Percentiles rank a stretch among this genome's conserved stretches.
Evolutionary conservation across 1,140 invertebrate genomes (phyloP).

Genomic region (Drosophila suzukii): DNA sequence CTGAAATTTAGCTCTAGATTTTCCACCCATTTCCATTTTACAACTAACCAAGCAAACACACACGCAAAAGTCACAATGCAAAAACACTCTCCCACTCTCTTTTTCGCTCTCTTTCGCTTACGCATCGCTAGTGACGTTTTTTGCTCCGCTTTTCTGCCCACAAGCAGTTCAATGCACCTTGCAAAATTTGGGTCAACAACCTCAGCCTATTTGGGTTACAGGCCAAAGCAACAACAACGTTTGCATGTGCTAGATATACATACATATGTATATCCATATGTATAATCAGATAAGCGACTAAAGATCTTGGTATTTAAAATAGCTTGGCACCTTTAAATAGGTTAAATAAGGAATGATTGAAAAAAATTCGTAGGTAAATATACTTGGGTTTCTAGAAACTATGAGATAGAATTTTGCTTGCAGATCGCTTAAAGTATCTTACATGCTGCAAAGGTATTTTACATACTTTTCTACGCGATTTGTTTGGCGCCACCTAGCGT

Average conservation of each 20-base stretch:
- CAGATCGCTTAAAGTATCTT: not conserved
- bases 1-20: not conserved
- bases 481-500: constrained; percentile 14
- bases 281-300: not conserved
- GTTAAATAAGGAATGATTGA: not conserved
- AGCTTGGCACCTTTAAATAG: not conserved
- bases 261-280: not conserved
- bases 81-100: constrained; percentile 18
- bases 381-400: too few relatives aligned
- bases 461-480: constrained; percentile 9
- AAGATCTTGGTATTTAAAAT: not conserved
- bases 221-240: not conserved
- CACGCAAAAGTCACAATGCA: not conserved
- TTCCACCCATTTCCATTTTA: not conserved
- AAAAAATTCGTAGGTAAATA: not conserved
- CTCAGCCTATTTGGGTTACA: constrained; percentile 70
- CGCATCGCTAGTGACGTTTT: constrained; percentile 34
- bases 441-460: not conserved
- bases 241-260: not conserved
- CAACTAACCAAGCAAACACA: not conserved
- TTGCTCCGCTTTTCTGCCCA: constrained; percentile 31
- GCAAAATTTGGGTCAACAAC: constrained; percentile 82
- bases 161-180: constrained; percentile 80
- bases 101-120: constrained; percentile 18
- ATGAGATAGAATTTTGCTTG: not conserved